phyloP scores from a whole-genome alignment of 1,140 invertebrate species.

The Glomeris maerens region DNA sequence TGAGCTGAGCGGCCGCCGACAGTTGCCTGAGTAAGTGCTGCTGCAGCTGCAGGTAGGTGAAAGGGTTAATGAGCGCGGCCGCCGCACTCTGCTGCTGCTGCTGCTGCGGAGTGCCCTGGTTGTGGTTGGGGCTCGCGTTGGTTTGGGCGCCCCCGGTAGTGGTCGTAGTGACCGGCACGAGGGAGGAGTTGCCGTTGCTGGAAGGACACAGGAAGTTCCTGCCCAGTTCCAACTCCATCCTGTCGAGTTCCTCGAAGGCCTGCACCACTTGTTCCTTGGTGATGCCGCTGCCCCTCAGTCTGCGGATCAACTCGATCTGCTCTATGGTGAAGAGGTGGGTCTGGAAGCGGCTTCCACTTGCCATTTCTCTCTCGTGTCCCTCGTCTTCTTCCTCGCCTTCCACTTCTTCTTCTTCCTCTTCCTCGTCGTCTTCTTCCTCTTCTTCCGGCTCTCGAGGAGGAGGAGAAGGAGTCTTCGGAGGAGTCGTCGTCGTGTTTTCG shows the following conservation, averaged over 20 bases:
- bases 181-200: neutral
- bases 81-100: neutral
- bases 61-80: conserved; percentile 1
- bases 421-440: neutral
- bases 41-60: conserved; percentile 11
- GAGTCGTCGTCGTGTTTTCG: neutral
- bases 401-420: conserved; percentile 1
- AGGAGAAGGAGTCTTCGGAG: no score
- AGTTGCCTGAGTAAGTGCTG: conserved; percentile 12
- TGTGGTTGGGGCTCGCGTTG: conserved; percentile 1
- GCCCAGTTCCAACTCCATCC: conserved; percentile 26
- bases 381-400: neutral
- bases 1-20: conserved; percentile 3
- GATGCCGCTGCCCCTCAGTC: conserved; percentile 31
- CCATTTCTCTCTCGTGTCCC: no score
- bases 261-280: conserved; percentile 31
- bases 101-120: neutral
- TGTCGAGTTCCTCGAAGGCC: conserved; percentile 31
- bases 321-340: conserved; percentile 28
- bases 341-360: neutral
- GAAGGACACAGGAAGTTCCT: conserved; percentile 12
- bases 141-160: neutral
- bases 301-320: conserved; percentile 31
- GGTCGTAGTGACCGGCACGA: neutral
- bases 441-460: neutral